These are phyloP conservation scores for Pituophis catenifer DNA, from an alignment of 2,113 vertebrate species.

Conservation along the genomic window DNA sequence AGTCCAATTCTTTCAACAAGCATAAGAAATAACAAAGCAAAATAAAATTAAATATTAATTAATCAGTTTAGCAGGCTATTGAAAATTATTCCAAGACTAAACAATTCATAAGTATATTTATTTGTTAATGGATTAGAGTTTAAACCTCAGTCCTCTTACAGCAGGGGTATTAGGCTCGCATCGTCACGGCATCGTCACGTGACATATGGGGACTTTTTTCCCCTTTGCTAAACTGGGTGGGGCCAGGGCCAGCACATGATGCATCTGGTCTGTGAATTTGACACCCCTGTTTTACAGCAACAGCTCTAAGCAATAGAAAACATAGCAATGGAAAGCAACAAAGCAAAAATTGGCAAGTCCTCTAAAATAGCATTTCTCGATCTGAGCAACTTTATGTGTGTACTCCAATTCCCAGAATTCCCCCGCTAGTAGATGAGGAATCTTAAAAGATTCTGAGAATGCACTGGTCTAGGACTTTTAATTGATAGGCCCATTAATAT, in stretches of 20 bases:
- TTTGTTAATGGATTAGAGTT: background rate
- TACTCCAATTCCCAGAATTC: background rate
- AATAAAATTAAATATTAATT: background rate
- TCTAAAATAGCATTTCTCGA: background rate
- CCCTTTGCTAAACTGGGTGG: too few species aligned
- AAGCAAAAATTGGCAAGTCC: background rate
- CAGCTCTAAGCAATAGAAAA: background rate
- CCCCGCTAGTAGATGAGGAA: background rate
- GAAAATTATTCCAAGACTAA: background rate
- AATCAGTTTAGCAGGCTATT: background rate
- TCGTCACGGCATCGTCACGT: too few species aligned
- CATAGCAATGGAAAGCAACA: background rate
- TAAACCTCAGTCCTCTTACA: background rate
- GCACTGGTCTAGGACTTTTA: background rate
- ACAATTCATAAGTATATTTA: background rate
- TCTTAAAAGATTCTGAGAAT: background rate
- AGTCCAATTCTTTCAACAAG: background rate
- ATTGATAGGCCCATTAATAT: background rate
- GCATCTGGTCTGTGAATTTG: too few species aligned
- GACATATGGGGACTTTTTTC: too few species aligned
- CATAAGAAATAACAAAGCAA: background rate
- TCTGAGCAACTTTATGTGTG: background rate
- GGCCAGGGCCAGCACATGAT: too few species aligned
- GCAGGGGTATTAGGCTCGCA: background rate
- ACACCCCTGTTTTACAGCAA: too few species aligned